phyloP scores from a whole-genome alignment of 2,113 vertebrate species.

The Nesogale talazaci region DNA sequence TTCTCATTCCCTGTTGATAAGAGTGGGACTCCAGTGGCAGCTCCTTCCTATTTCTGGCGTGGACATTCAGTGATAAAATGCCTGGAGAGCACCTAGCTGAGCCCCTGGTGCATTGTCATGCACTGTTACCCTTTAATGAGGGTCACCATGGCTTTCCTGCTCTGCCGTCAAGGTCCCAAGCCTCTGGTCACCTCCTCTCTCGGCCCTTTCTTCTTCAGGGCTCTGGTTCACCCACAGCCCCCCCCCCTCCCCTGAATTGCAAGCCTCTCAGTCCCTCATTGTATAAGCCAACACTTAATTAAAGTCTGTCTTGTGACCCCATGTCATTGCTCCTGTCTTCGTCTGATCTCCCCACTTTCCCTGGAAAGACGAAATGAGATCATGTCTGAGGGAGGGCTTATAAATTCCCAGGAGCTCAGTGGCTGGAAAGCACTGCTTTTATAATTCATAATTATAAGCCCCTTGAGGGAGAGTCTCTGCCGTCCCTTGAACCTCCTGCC shows the following conservation, averaged over 20 bases:
- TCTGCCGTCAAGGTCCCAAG: neutral
- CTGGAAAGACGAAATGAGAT: conserved; percentile 72
- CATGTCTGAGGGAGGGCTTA: conserved; percentile 70
- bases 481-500: neutral
- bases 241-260: neutral
- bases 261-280: neutral
- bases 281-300: neutral
- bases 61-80: neutral
- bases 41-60: neutral
- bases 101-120: neutral
- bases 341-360: conserved; percentile 50
- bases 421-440: neutral
- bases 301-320: neutral
- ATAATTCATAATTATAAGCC: conserved; percentile 68
- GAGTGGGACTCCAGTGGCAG: neutral
- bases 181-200: neutral
- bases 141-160: neutral
- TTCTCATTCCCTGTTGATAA: neutral
- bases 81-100: neutral
- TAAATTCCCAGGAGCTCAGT: conserved; percentile 56
- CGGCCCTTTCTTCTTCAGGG: neutral
- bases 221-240: neutral
- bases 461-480: conserved; percentile 59
- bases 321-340: neutral
- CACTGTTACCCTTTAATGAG: neutral